Evolutionary conservation across 2,888 invertebrate genomes (phyloP).

Genomic region (Bhutanitis thaidina): DNA sequence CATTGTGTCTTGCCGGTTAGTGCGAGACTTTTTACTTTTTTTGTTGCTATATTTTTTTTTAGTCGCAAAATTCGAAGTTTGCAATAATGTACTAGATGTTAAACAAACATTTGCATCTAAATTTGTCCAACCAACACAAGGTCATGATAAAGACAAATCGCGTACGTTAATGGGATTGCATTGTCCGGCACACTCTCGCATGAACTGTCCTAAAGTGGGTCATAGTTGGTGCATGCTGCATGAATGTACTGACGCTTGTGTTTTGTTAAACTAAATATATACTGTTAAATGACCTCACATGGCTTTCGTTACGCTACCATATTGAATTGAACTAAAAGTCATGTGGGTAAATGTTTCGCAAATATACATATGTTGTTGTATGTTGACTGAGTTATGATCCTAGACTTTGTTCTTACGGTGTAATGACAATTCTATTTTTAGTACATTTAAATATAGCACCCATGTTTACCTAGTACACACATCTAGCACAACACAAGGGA

Average conservation of each 20-base stretch:
- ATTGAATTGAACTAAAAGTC: neutral
- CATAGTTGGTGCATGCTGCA: conserved; percentile 37
- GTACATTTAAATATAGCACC: too few species aligned
- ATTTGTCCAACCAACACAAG: conserved; percentile 35
- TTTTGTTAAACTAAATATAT: conserved; percentile 26
- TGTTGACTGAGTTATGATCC: neutral
- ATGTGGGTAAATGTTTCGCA: neutral
- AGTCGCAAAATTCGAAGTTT: too few species aligned
- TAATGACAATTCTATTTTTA: too few species aligned
- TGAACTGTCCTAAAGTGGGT: conserved; percentile 35
- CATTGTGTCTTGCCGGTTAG: neutral
- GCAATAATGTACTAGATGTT: too few species aligned
- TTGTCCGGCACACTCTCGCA: conserved; percentile 44
- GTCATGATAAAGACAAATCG: conserved; percentile 45
- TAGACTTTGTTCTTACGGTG: too few species aligned
- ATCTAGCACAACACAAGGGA: too few species aligned
- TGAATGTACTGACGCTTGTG: conserved; percentile 13
- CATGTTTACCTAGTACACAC: too few species aligned
- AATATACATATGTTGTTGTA: neutral
- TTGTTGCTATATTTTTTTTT: neutral
- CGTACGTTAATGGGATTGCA: conserved; percentile 42
- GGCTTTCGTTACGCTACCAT: neutral
- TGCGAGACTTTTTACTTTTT: neutral
- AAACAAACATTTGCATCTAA: conserved; percentile 18
- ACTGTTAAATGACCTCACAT: conserved; percentile 28